These are phyloP conservation scores for Sapayoa aenigma DNA, from an alignment of 2,113 vertebrate genomes.

Conservation along the genomic window DNA sequence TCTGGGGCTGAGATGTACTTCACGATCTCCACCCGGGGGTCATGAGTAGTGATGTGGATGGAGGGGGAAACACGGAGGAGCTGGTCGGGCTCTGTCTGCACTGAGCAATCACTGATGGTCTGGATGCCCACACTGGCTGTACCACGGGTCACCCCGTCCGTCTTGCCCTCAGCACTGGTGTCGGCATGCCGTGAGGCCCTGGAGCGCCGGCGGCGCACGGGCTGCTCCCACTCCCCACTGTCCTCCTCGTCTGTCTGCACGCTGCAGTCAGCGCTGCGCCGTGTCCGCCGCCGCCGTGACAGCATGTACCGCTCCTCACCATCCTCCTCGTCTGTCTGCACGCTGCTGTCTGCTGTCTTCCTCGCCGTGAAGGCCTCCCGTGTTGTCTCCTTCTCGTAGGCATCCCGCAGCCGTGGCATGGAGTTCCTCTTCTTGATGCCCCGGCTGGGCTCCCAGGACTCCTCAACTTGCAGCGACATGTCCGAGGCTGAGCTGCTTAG, in stretches of 20 bases:
- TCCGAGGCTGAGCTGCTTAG: conserved; percentile 92
- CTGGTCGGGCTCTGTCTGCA: conserved; percentile 93
- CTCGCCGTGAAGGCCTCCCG: conserved; percentile 74
- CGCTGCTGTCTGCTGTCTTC: conserved; percentile 89
- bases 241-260: conserved; percentile 98
- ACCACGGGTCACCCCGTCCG: conserved; percentile 73
- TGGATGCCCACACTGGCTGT: conserved; percentile 91
- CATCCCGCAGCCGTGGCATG: conserved; percentile 91
- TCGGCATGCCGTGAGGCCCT: conserved; percentile 88
- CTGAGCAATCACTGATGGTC: conserved; percentile 93
- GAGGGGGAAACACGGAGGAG: conserved; percentile 89
- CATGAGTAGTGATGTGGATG: conserved; percentile 92
- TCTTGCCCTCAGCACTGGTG: conserved; percentile 80
- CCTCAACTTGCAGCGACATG: conserved; percentile 91
- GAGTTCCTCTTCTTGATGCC: conserved; percentile 94
- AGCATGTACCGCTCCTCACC: conserved; percentile 88
- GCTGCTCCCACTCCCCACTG: conserved; percentile 93
- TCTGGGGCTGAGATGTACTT: conserved; percentile 96
- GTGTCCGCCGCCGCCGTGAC: conserved; percentile 84
- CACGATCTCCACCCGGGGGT: conserved; percentile 91
- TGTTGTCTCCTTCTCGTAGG: conserved; percentile 78
- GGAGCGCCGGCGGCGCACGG: conserved; percentile 87
- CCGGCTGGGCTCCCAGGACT: conserved; percentile 77
- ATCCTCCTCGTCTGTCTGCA: conserved; percentile 97
- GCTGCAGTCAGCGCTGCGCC: conserved; percentile 91